Conservation (phyloP, 1,140 invertebrate species). For the Lysiphlebus fabarum region DNA sequence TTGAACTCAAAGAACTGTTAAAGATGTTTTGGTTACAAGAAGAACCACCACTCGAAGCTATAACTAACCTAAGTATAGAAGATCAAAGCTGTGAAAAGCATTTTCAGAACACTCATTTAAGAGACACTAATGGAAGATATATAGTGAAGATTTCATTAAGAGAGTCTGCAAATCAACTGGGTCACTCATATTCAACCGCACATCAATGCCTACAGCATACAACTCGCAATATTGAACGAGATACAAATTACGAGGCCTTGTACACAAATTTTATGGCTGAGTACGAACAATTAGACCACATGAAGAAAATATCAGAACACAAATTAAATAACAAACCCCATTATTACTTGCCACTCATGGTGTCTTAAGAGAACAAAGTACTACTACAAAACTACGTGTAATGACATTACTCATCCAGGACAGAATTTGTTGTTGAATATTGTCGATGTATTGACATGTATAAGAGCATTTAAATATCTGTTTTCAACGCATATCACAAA, state of each 20-base stretch:
- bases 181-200: conserved; percentile 22
- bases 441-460: conserved; percentile 11
- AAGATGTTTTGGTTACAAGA: too few relatives aligned
- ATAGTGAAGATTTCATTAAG: conserved; percentile 9
- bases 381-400: conserved; percentile 20
- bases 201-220: conserved; percentile 21
- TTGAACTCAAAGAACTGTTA: too few relatives aligned
- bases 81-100: conserved; percentile 4
- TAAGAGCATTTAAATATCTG: conserved; percentile 20
- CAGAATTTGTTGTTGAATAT: conserved; percentile 5
- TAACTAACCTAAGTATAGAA: neutral
- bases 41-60: too few relatives aligned
- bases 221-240: conserved; percentile 24
- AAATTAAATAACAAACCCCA: neutral
- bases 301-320: conserved; percentile 22
- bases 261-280: conserved; percentile 41
- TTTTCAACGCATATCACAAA: conserved; percentile 37
- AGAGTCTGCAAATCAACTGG: conserved; percentile 2
- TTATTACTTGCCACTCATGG: conserved; percentile 26
- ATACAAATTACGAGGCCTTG: conserved; percentile 27
- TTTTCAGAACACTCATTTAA: neutral
- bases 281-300: conserved; percentile 41
- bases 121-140: conserved; percentile 5
- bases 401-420: conserved; percentile 11
- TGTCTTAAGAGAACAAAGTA: conserved; percentile 18